These are phyloP conservation scores for Drosophila micromelanica DNA, from an alignment of 1,140 invertebrate species.

Conservation along the genomic window DNA sequence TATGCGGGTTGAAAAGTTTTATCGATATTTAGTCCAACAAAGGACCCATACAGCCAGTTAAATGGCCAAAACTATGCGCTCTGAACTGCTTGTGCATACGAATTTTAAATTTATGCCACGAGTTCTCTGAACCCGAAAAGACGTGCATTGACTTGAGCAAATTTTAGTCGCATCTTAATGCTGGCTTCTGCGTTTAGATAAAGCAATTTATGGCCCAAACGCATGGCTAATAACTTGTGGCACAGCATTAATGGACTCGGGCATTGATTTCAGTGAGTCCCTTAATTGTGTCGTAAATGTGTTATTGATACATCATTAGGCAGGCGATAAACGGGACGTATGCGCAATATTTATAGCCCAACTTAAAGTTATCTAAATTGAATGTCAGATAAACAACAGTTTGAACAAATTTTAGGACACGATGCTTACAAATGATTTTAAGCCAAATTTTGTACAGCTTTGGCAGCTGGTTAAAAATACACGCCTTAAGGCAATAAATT, in stretches of 20 bases:
- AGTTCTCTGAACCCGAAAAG: conserved; percentile 57
- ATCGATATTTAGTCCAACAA: conserved; percentile 38
- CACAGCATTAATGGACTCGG: conserved; percentile 32
- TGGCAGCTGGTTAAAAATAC: conserved; percentile 41
- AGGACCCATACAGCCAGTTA: conserved; percentile 46
- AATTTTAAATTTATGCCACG: conserved; percentile 63
- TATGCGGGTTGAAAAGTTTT: conserved; percentile 69
- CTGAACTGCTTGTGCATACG: conserved; percentile 46
- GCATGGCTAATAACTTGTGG: conserved; percentile 37
- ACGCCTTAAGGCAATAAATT: conserved; percentile 15
- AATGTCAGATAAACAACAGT: background rate
- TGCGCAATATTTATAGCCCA: conserved; percentile 50
- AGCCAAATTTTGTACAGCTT: conserved; percentile 6
- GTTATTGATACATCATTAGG: conserved; percentile 80
- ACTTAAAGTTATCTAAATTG: conserved; percentile 36
- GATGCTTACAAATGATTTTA: conserved; percentile 3
- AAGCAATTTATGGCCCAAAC: conserved; percentile 35
- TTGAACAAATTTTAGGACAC: background rate
- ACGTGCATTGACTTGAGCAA: conserved; percentile 18
- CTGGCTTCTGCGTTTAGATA: conserved; percentile 24
- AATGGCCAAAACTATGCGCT: conserved; percentile 54
- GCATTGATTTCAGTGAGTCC: conserved; percentile 62
- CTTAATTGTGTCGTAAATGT: conserved; percentile 76
- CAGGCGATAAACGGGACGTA: conserved; percentile 64
- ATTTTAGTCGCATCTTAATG: background rate